These are phyloP conservation scores for Tipula vernalis DNA, from an alignment of 2,888 invertebrate genomes.

Conservation along the genomic window DNA sequence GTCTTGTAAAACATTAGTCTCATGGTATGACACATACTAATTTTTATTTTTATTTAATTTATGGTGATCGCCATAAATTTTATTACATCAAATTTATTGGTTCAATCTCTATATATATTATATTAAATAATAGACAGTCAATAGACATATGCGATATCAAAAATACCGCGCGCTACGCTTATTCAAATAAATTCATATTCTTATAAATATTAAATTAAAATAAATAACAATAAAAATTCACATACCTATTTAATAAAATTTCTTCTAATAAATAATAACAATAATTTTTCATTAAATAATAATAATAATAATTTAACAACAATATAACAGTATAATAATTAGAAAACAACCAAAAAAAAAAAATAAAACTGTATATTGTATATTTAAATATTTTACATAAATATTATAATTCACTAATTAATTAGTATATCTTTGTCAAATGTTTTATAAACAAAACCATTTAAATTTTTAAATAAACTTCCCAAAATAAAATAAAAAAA, in stretches of 20 bases:
- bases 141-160: background rate
- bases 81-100: background rate
- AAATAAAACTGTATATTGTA: conserved; percentile 8
- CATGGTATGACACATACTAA: too few species aligned
- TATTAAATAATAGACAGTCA: background rate
- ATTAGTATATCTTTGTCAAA: conserved; percentile 38
- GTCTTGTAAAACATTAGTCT: background rate
- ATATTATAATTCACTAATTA: conserved; percentile 27
- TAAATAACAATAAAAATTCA: background rate
- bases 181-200: background rate
- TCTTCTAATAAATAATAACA: background rate
- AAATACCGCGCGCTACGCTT: background rate
- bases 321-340: conserved; percentile 9
- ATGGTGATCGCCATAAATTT: background rate
- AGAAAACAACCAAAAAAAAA: conserved; percentile 13
- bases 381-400: conserved; percentile 31
- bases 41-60: background rate
- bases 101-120: background rate
- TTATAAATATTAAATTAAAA: background rate
- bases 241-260: background rate
- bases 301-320: conserved; percentile 6
- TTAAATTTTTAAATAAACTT: conserved; percentile 1
- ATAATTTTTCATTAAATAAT: conserved; percentile 5
- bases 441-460: conserved; percentile 23
- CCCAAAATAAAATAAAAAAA: background rate